Percentiles rank a stretch among this genome's conserved stretches.
Conservation (phyloP, 2,797 vertebrate species). For the Brachymystax lenok region DNA sequence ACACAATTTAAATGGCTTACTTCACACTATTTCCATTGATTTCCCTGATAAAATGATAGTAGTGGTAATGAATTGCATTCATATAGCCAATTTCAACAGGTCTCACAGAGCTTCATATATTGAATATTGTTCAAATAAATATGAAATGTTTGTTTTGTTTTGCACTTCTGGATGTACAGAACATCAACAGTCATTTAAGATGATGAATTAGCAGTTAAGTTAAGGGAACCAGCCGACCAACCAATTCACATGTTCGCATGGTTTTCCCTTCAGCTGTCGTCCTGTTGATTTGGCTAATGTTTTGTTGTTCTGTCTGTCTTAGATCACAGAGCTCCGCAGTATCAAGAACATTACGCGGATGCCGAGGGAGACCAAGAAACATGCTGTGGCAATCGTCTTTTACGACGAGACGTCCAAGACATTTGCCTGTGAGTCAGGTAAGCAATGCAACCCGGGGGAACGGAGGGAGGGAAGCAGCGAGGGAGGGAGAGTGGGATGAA, state of each 20-base stretch:
- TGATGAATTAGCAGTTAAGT: background rate
- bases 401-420: conserved; percentile 97
- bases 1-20: background rate
- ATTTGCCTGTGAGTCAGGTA: conserved; percentile 98
- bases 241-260: background rate
- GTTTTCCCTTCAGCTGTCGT: conserved; percentile 7
- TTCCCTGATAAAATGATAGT: no score
- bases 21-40: no score
- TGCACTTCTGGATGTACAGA: no score
- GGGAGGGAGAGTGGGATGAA: background rate
- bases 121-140: no score
- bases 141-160: no score
- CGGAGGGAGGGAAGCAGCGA: background rate
- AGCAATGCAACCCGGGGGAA: conserved; percentile 54
- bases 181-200: background rate
- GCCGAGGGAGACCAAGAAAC: conserved; percentile 97
- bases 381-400: conserved; percentile 98
- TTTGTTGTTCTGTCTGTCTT: conserved; percentile 25
- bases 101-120: no score
- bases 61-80: no score
- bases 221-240: no score
- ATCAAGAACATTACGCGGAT: conserved; percentile 97
- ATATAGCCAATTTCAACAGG: no score
- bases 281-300: conserved; percentile 55
- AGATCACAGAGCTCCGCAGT: conserved; percentile 98